Evolutionary conservation across 2,113 vertebrate species (phyloP).

Genomic region (Chitala chitala): DNA sequence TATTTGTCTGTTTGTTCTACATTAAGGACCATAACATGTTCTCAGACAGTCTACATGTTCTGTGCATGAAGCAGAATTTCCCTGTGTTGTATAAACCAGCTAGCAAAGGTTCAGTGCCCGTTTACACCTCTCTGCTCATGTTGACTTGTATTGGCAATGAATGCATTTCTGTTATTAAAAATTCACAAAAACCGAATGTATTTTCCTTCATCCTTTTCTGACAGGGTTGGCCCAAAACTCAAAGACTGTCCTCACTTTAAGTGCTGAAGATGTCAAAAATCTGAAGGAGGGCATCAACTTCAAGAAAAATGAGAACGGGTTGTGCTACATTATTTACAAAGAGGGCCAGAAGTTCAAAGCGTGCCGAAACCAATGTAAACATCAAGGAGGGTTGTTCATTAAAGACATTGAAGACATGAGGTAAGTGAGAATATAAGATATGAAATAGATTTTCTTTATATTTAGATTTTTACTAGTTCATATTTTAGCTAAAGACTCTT

Average conservation of each 20-base stretch:
- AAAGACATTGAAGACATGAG: conserved; percentile 70
- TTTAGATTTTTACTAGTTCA: neutral
- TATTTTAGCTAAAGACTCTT: neutral
- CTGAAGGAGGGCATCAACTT: conserved; percentile 69
- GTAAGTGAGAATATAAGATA: conserved; percentile 34
- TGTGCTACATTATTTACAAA: conserved; percentile 67
- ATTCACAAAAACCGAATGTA: too few species aligned
- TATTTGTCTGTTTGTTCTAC: too few species aligned
- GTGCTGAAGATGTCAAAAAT: conserved; percentile 33
- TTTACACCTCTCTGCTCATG: too few species aligned
- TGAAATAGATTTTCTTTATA: neutral
- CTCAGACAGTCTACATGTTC: too few species aligned
- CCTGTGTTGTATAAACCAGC: too few species aligned
- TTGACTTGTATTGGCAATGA: too few species aligned
- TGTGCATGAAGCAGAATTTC: too few species aligned
- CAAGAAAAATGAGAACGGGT: conserved; percentile 52
- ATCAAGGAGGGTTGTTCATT: conserved; percentile 71
- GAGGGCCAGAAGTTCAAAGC: conserved; percentile 40
- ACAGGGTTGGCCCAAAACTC: conserved; percentile 43
- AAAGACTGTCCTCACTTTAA: conserved; percentile 49
- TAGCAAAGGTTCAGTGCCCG: too few species aligned
- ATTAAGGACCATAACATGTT: too few species aligned
- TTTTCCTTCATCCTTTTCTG: neutral
- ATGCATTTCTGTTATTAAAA: too few species aligned
- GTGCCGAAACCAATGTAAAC: conserved; percentile 71